phyloP scores from a whole-genome alignment of 2,797 vertebrate species.

The Ceyx erithaca region DNA sequence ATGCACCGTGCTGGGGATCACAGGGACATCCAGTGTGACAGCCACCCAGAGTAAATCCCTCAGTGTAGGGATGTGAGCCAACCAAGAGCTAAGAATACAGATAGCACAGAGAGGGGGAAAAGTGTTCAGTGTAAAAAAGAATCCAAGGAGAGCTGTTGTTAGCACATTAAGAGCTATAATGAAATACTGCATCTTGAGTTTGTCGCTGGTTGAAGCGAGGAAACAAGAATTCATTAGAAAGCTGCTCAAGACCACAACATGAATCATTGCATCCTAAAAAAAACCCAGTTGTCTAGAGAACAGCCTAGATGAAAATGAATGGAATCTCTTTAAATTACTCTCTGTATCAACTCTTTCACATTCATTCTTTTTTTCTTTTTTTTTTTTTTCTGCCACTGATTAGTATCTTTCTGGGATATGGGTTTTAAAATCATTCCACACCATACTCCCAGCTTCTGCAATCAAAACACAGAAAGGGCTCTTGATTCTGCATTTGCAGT shows the following conservation, averaged over 20 bases:
- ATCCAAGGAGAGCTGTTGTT: slow-evolving; percentile 5
- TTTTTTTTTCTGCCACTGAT: slow-evolving; percentile 17
- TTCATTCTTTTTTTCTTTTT: not conserved
- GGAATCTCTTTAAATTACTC: slow-evolving; percentile 68
- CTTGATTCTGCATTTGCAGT: slow-evolving; percentile 49
- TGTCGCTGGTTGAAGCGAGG: slow-evolving; percentile 19
- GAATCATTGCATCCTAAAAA: slow-evolving; percentile 63
- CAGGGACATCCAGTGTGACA: not conserved
- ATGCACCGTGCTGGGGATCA: not conserved
- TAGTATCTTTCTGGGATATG: slow-evolving; percentile 30
- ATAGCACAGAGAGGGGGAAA: not conserved
- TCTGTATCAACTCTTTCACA: slow-evolving; percentile 44
- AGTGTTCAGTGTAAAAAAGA: not conserved
- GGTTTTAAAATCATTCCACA: slow-evolving; percentile 53
- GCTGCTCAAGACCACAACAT: slow-evolving; percentile 44
- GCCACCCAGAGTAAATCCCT: not conserved
- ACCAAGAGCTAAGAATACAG: not conserved
- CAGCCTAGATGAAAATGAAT: slow-evolving; percentile 37
- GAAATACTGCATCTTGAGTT: slow-evolving; percentile 45
- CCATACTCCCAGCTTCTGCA: slow-evolving; percentile 26
- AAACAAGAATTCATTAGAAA: slow-evolving; percentile 48
- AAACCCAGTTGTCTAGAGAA: slow-evolving; percentile 45
- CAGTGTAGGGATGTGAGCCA: not conserved
- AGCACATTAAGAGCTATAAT: slow-evolving; percentile 11
- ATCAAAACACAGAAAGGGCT: slow-evolving; percentile 58